phyloP scores from a whole-genome alignment of 1,140 invertebrate species.

The Lucilia cuprina region DNA sequence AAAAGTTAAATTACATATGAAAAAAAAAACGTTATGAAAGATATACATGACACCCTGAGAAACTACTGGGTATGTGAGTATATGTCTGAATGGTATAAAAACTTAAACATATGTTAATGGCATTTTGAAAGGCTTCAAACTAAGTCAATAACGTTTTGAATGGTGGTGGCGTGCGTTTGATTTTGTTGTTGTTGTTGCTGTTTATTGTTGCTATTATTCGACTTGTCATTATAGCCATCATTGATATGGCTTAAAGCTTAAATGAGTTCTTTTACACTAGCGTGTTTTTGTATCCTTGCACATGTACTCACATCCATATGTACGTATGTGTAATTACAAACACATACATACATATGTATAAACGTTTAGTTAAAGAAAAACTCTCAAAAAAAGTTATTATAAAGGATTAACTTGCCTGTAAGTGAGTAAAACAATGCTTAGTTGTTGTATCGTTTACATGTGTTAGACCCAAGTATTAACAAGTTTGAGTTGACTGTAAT shows the following conservation, averaged over 20 bases:
- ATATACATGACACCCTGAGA: too few species aligned
- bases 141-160: neutral
- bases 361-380: neutral
- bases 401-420: neutral
- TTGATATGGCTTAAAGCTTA: neutral
- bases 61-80: neutral
- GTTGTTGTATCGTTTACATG: neutral
- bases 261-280: neutral
- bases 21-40: too few species aligned
- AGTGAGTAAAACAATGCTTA: neutral
- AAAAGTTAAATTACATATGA: too few species aligned
- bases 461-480: neutral
- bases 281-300: neutral
- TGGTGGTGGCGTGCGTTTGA: neutral
- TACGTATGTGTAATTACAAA: neutral
- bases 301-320: neutral
- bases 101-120: constrained; percentile 10
- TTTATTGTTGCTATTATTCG: neutral
- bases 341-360: neutral
- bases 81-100: neutral
- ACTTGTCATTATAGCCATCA: constrained; percentile 8
- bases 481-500: neutral
- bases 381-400: neutral
- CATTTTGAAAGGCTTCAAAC: constrained; percentile 10
- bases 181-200: neutral